Evolutionary conservation across 2,113 vertebrate species (phyloP).

Genomic region (Calidris pygmaea): DNA sequence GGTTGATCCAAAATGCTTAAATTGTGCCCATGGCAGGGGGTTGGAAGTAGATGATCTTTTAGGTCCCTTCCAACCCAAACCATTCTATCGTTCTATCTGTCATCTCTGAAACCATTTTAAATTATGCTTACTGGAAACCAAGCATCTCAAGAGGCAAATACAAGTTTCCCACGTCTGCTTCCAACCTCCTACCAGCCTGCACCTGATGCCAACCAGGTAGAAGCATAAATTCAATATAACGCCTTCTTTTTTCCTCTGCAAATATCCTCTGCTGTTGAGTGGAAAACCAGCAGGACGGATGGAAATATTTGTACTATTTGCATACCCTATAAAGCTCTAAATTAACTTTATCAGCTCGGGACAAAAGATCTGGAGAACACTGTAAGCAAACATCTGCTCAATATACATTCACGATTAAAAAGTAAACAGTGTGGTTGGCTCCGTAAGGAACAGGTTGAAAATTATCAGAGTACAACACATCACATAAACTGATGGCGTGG

Average conservation of each 20-base stretch:
- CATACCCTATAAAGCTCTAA: conserved; percentile 37
- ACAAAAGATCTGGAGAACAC: conserved; percentile 55
- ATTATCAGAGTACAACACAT: conserved; percentile 32
- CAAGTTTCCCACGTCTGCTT: neutral
- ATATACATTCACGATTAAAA: conserved; percentile 47
- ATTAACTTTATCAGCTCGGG: conserved; percentile 51
- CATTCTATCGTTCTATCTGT: no score
- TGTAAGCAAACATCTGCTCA: conserved; percentile 65
- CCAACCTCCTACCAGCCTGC: neutral
- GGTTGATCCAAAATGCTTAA: neutral
- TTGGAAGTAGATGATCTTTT: no score
- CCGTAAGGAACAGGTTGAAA: conserved; percentile 56
- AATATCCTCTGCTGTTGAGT: neutral
- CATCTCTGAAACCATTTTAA: neutral
- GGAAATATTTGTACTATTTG: neutral
- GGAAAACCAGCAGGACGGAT: neutral
- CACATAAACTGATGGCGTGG: neutral
- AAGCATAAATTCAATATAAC: neutral
- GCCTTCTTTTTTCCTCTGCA: neutral
- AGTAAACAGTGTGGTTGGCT: conserved; percentile 47
- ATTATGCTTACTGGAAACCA: neutral
- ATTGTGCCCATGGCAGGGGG: neutral
- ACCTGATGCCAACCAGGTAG: neutral
- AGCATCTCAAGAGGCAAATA: neutral
- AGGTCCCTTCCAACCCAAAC: no score